Evolutionary conservation across 1,140 invertebrate genomes (phyloP), one percentile per base, ranked within the genome.

Genomic region (Drosophila nasuta): DNA sequence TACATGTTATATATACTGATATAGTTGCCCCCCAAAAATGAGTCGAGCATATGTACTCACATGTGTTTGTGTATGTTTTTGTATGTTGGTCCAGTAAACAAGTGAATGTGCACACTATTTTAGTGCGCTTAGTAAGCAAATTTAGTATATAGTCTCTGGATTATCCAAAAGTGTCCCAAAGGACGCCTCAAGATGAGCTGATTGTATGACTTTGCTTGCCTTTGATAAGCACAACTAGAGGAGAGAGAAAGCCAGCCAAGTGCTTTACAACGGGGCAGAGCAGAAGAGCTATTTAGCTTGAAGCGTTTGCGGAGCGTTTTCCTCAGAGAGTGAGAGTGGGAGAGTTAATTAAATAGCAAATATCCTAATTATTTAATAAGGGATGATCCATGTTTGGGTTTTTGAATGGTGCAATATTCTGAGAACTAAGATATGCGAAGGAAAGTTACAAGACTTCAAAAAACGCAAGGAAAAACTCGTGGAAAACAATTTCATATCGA

Each of bases 151-250:
- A 64, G 17, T 8, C 38, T 45, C 11, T 71, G 52, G 68, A 71
- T 71, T 64, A 71, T 51, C 41, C 28, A 13, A 35, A 52, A 69
- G 58, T 60, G 67, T 69, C 67, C 67, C 67, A 62, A 54, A 69
- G 67, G 67, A 69, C 67, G 33, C 58, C 52, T 69, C 52, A 69
- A 28, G 38, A 20, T 38, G 25, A 6, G 33, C 17, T 59, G 57
- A 48, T 56, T 48, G 65, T 35, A 38, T 5, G 54, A 13, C 56
- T 8, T 35, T 41, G 8, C 43, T 35, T 41, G 8, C 43, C 35
- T 48, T 30, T 13, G 66, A 28, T 28, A 38, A 41, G 57, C 56
- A 60, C 35, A 20, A 57, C 15, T 4, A 11, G 33, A 13, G 8
- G 10, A 11, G 8, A 13, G 8, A 25, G 10, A 10, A 3, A 5